Evolutionary conservation across 2,888 invertebrate species (phyloP), one percentile per base, ranked within the genome.

Genomic region (Pachydiplax longipennis): DNA sequence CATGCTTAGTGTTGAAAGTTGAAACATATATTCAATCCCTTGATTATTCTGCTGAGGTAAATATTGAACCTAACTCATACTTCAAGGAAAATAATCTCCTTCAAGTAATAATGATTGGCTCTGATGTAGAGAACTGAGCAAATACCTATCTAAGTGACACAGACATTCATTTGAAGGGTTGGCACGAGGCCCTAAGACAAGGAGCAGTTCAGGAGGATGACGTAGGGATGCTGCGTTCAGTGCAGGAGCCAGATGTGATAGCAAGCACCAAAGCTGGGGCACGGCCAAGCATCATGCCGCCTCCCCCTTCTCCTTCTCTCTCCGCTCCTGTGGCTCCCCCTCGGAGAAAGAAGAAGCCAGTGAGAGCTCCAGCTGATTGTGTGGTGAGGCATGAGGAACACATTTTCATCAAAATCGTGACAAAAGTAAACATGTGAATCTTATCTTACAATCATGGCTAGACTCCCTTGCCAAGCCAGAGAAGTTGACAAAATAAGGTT

Each of bases 231-330:
- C 87, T 87, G 35, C 31, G 95, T 91, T 95, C 95, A 87, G 95
- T 96, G 93, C 96, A 96, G 93, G 98, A 98, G 94, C 98, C 98
- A 2, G 98, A 99, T 94, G 98, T 98, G 93, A 98, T 98, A 92
- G 98, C 98, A 91, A 98, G 98, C 94, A 98, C 98, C 92, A 98
- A 98, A 92, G 73, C 53, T 18, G 87, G 58, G 53, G 87, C 58
- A 22, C 58, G 87, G 94, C 94, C 92, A 94, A 94, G 25, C 94
- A 94, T 91, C 92, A 94, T 94, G 91, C 94, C 93, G 93, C 94
- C 91, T 93, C 93, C 40, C 94, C 94, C 10, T 94, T 94, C 94
- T 58, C 81, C 91, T 91, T 83, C 91, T 91, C 91, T 92, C 80
- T 91, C 92, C 37, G 93, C 93, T 90, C 97, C 97, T 5, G 95